Conservation (phyloP, 2,797 vertebrate species). For the Oceanodroma leucorhoa region DNA sequence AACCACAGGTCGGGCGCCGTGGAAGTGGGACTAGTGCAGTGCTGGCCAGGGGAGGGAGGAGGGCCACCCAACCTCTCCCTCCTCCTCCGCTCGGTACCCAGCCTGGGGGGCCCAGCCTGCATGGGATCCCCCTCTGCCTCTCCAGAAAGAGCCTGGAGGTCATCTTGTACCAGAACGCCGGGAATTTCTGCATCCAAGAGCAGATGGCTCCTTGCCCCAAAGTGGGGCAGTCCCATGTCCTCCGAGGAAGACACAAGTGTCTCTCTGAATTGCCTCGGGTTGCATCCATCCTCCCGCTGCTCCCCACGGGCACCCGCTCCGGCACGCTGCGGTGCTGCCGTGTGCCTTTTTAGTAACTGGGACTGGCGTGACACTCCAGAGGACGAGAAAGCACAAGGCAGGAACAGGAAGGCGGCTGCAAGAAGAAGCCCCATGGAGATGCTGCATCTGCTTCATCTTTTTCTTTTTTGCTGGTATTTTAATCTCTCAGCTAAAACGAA, state of each 20-base stretch:
- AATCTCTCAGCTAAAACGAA: not conserved
- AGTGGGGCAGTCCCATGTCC: not conserved
- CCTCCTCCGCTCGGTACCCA: not conserved
- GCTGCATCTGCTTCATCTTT: constrained; percentile 40
- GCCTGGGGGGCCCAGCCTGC: not conserved
- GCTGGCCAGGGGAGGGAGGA: not conserved
- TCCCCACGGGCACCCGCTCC: accelerated
- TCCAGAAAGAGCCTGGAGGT: not conserved
- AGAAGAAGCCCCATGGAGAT: constrained; percentile 34
- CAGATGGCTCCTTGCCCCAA: not conserved
- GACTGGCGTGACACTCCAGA: not conserved
- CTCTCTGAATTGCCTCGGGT: not conserved
- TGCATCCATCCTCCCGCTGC: not conserved
- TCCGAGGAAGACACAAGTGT: not conserved
- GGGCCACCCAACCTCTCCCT: not conserved
- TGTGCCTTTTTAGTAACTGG: not conserved
- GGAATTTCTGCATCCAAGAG: not conserved
- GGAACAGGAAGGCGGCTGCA: not conserved
- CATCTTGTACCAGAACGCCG: not conserved
- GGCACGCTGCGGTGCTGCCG: accelerated
- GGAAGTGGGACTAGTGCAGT: not conserved
- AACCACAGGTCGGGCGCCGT: accelerated
- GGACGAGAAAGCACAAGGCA: not conserved
- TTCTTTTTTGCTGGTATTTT: not conserved
- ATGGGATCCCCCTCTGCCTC: not conserved